Percentiles rank a stretch among this genome's conserved stretches.
phyloP scores from a whole-genome alignment of 1,140 invertebrate genomes.

The Eueides isabella region DNA sequence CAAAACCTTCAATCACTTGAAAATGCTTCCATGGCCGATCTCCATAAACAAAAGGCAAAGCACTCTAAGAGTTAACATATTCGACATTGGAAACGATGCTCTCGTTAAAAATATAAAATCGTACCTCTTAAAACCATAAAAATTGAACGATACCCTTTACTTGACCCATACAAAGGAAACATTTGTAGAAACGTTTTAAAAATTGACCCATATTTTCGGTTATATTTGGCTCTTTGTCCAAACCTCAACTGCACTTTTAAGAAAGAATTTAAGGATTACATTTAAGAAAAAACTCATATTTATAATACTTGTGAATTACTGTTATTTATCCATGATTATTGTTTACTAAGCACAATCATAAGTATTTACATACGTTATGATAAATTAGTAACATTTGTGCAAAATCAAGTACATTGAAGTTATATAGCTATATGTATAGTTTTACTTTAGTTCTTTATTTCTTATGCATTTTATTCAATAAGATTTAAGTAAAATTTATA shows the following conservation, averaged over 20 bases:
- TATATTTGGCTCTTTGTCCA: neutral
- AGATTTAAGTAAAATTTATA: too few species aligned
- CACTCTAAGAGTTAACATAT: slow-evolving; percentile 3
- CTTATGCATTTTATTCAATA: too few species aligned
- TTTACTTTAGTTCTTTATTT: too few species aligned
- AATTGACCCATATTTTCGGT: slow-evolving; percentile 13
- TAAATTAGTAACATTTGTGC: too few species aligned
- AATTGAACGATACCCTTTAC: slow-evolving; percentile 14
- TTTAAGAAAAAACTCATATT: too few species aligned
- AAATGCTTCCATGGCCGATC: neutral
- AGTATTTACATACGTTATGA: too few species aligned
- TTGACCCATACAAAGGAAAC: slow-evolving; percentile 17
- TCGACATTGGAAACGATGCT: neutral
- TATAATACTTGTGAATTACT: too few species aligned
- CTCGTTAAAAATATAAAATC: slow-evolving; percentile 2
- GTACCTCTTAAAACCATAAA: slow-evolving; percentile 16
- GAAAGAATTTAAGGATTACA: neutral
- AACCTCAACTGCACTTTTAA: neutral
- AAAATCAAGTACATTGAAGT: too few species aligned
- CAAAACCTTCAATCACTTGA: too few species aligned
- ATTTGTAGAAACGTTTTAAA: slow-evolving; percentile 24
- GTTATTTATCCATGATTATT: too few species aligned
- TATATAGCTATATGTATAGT: too few species aligned
- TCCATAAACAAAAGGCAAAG: slow-evolving; percentile 8
- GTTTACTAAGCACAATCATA: too few species aligned